Evolutionary conservation across 2,113 vertebrate species (phyloP), one percentile per base, ranked within the genome.

Genomic region (Callocephalon fimbriatum): DNA sequence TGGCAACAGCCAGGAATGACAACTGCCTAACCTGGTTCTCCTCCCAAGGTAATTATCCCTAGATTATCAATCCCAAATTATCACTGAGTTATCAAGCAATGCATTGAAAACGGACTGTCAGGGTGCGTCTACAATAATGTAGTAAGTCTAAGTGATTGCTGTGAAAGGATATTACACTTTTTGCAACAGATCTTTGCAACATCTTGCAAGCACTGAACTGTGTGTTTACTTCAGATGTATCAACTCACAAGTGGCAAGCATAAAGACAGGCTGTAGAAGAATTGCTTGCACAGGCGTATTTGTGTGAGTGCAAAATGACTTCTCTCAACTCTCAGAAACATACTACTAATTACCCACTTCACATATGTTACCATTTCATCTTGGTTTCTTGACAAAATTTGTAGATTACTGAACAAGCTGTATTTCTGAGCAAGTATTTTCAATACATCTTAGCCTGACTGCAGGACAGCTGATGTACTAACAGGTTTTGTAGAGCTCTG

Each of bases 261-360:
- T 89, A 95, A 96, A 95, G 90, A 92, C 90, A 95, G 70, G 65
- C 88, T 95, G 86, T 78, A 86, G 70, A 78, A 74, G 73, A 94
- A 97, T 65, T 75, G 70, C 56, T 54, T 68, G 47, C 75, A 86
- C 56, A 89, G 79, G 85, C 40, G 0, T 56, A 95, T 86, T 90
- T 61, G 45, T 21, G 7, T 27, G 53, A 91, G 88, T 19, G 61
- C 66, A 91, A 68, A 91, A 89, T 38, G 22, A 94, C 83, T 96
- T 79, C 61, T 67, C 82, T 88, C 61, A 86, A 22, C 73, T 89
- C 80, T 75, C 29, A 87, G 42, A 91, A 95, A 94, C 65, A 92
- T 45, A n/a, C 22, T 50, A 48, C 90, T 91, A 92, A 94, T 95
- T 94, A 93, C 59, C 42, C 35, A 0, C 48, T 90, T 95, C 92